phyloP scores from a whole-genome alignment of 92 coral and sea anemone species.

The Meandrina meandrites region DNA sequence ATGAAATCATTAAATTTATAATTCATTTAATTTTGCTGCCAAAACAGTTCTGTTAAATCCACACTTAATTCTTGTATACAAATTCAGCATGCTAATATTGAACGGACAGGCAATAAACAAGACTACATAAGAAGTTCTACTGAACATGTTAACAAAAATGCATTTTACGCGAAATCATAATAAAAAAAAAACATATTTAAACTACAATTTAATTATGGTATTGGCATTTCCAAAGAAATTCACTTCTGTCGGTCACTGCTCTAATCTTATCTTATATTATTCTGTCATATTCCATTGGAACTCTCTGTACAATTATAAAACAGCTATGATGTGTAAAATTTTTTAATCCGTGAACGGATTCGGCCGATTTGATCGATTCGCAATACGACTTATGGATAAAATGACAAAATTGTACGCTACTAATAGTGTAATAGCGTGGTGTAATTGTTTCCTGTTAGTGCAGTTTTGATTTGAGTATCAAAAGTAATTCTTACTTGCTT shows the following conservation, averaged over 20 bases:
- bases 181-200: too few relatives aligned
- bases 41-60: not conserved
- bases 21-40: not conserved
- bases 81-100: too few relatives aligned
- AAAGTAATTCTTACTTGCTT: not conserved
- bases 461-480: too few relatives aligned
- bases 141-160: not conserved
- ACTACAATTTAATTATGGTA: not conserved
- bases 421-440: too few relatives aligned
- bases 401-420: not conserved
- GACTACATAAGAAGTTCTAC: not conserved
- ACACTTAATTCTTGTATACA: not conserved
- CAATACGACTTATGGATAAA: not conserved
- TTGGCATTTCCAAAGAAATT: not conserved
- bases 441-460: too few relatives aligned
- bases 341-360: not conserved
- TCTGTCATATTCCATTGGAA: not conserved
- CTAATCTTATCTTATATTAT: not conserved
- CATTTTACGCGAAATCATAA: not conserved
- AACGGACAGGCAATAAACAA: not conserved
- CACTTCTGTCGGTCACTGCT: not conserved
- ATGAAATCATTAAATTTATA: not conserved
- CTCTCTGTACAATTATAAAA: not conserved
- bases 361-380: not conserved
- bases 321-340: not conserved